Base-by-base conservation (phyloP, 2,888 invertebrate species). In the Xylocampa areola region DNA sequence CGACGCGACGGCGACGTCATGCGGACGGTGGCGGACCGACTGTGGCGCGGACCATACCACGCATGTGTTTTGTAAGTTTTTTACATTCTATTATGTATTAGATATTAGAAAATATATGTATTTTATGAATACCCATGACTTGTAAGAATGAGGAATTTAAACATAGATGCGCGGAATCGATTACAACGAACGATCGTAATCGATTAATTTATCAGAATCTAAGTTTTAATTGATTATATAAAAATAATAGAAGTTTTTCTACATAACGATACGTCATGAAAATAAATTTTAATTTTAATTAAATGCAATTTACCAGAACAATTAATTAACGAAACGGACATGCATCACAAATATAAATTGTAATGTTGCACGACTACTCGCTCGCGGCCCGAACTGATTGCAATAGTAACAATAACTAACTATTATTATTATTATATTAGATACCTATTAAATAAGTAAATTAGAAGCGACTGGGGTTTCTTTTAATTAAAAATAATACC, bases 191-290 rank as follows among this genome's bases (percentile, higher is more conserved):
- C 29, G 39, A 48, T 21, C 13, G 8, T 49, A 49, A 61, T 62
- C 57, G 36, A 62, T 52, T 55, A 10, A 55, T 45, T n/a, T n/a
- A 30, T 51, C 29, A 40, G 37, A 60, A 47, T 48, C 37, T 10
- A 25, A 51, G 36, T 29, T 48, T 33, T 45, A 55, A 65, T 61
- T 30, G 54, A 54, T 44, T 61, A 44, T 16, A 43, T 40, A 36
- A 45, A 54, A 49, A 37, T 30, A 61, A 60, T 51, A 39, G n/a
- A 41, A 21, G 32, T 40, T 40, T 44, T 43, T 47, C 14, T 52
- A 30, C 19, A 23, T 27, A 45, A 23, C 35, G 21, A 48, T 59
- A 52, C 21, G 52, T 23, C 48, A 45, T 35, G 39, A 33, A 27
- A 10, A 45, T 52, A 52, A 40, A 27, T 36, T 39, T 48, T 45